Conservation (phyloP, 2,113 vertebrate species). For the Diglossa brunneiventris region DNA sequence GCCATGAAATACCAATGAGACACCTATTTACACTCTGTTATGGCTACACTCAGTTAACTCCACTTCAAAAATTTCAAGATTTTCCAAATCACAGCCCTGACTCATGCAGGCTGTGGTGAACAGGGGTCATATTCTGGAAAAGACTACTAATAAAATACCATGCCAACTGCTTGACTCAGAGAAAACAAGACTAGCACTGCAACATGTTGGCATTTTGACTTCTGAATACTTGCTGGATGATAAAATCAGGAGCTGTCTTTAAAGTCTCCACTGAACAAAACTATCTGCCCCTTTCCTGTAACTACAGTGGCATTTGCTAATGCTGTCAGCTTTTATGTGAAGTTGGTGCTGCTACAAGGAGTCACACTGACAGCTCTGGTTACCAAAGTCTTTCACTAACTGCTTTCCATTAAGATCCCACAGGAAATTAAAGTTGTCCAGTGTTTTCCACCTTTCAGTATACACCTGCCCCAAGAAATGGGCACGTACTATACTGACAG, state of each 20-base stretch:
- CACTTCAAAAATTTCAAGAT: neutral
- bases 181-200: neutral
- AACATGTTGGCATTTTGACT: neutral
- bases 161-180: neutral
- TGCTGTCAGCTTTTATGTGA: neutral
- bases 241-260: neutral
- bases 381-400: neutral
- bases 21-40: neutral
- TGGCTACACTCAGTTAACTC: neutral
- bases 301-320: neutral
- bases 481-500: rapidly evolving
- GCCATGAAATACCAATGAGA: neutral
- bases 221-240: neutral
- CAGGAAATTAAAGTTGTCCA: neutral
- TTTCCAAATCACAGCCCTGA: neutral
- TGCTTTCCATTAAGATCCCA: neutral
- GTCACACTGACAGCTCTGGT: neutral
- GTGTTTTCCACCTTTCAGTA: neutral
- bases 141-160: neutral
- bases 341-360: neutral
- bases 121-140: neutral
- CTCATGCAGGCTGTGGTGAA: neutral
- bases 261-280: neutral
- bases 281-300: neutral
- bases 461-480: neutral